These are phyloP conservation scores for Zoanthus solanderi DNA, from an alignment of 92 coral and sea anemone genomes.

Conservation along the genomic window DNA sequence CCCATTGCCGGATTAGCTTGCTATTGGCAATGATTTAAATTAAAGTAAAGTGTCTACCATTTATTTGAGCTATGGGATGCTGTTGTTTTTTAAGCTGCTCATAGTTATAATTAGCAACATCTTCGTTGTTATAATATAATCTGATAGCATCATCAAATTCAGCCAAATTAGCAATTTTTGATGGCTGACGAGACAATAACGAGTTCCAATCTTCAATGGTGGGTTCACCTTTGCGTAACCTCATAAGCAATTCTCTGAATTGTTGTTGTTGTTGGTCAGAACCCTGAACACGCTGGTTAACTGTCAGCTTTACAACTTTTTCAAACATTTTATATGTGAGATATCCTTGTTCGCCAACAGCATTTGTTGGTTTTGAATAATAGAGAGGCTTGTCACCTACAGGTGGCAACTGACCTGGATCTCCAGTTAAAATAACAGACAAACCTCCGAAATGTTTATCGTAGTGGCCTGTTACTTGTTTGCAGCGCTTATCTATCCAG, in stretches of 20 bases:
- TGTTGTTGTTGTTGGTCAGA: slow-evolving; percentile 38
- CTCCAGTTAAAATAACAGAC: slow-evolving; percentile 64
- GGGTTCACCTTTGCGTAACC: slow-evolving; percentile 64
- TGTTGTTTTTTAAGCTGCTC: slow-evolving; percentile 49
- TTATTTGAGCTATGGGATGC: slow-evolving; percentile 45
- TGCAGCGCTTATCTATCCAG: slow-evolving; percentile 63
- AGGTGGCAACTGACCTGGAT: slow-evolving; percentile 65
- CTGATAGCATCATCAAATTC: slow-evolving; percentile 56
- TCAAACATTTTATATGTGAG: slow-evolving; percentile 63
- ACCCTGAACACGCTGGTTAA: slow-evolving; percentile 68
- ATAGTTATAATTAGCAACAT: slow-evolving; percentile 49
- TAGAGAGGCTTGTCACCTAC: slow-evolving; percentile 73
- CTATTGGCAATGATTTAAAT: no score
- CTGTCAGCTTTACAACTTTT: slow-evolving; percentile 59
- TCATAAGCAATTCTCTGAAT: slow-evolving; percentile 41
- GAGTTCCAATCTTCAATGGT: slow-evolving; percentile 66
- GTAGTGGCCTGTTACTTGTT: slow-evolving; percentile 54
- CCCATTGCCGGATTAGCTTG: no score
- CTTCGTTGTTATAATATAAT: slow-evolving; percentile 26
- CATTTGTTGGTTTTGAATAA: slow-evolving; percentile 65
- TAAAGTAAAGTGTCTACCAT: slow-evolving; percentile 50
- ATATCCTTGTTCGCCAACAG: slow-evolving; percentile 68
- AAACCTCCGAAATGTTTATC: slow-evolving; percentile 52
- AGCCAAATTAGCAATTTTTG: slow-evolving; percentile 39
- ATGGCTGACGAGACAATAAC: slow-evolving; percentile 64